Base-by-base conservation (phyloP, 1,140 invertebrate genomes). In the Macrobrachium rosenbergii region DNA sequence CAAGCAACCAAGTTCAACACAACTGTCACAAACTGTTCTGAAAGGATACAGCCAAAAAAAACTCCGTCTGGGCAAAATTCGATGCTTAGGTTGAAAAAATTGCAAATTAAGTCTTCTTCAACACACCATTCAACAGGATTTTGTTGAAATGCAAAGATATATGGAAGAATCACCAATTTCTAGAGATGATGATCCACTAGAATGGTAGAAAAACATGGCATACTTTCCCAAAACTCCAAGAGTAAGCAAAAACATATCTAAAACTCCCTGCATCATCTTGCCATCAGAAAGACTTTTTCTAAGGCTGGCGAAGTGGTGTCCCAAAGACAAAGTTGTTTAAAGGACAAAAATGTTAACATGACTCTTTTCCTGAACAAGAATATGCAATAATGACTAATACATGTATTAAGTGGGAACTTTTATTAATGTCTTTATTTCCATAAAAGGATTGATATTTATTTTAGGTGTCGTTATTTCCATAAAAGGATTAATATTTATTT, bases 311-410 rank as follows among this genome's bases (percentile, higher is more conserved):
- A 67, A 64, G 28, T 81, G 43, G 52, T 62, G 21, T 81, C 79
- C 5, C 79, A 81, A 16, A 63, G 79, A 60, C 62, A 23, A 11
- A 64, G 58, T 60, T 63, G 58, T 28, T 28, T 81, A 5, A 81
- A 81, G 62, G 79, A 81, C 10, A 81, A 62, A 63, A 81, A 81
- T 67, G 62, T 64, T 45, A 64, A 81, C 62, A 81, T 67, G 79
- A 81, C 64, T 81, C 79, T 81, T 28, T 81, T 81, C 28, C 62
- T 81, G 2, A 81, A 81, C 14, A 78, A 78, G 52, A 78, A 78
- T 43, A 11, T 73, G 72, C 12, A 73, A 5, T 73, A 73, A 73
- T n/a, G n/a, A n/a, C n/a, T n/a, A n/a, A n/a, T n/a, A n/a, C n/a
- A n/a, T n/a, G n/a, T n/a, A n/a, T n/a, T n/a, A n/a, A n/a, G n/a